Evolutionary conservation across 2,797 vertebrate species (phyloP).

Genomic region (Clarias laeviceps): DNA sequence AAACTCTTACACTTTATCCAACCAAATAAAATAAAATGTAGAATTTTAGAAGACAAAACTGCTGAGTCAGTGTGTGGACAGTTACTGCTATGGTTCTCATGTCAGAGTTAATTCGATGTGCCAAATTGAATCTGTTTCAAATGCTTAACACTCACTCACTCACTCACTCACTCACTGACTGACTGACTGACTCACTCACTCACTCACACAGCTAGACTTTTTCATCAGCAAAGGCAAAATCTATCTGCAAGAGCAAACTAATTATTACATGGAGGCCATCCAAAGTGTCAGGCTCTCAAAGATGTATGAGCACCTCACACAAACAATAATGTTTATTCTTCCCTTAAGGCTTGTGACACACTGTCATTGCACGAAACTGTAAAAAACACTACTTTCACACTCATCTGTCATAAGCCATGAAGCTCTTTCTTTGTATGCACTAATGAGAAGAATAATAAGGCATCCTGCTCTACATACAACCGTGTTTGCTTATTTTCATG

Average conservation of each 20-base stretch:
- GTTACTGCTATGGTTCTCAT: background rate
- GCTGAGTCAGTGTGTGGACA: background rate
- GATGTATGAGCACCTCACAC: background rate
- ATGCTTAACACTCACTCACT: background rate
- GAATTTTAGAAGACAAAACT: background rate
- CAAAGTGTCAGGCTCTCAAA: background rate
- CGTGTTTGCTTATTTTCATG: background rate
- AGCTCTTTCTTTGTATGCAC: background rate
- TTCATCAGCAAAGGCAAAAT: background rate
- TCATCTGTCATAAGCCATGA: background rate
- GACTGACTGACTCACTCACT: too few relatives aligned
- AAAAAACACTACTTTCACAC: background rate
- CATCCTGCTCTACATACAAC: background rate
- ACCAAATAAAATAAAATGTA: background rate
- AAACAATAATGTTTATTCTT: constrained; percentile 15
- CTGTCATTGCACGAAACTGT: background rate
- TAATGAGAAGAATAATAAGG: constrained; percentile 11
- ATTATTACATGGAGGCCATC: background rate
- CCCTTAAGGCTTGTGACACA: constrained; percentile 1
- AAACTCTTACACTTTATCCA: background rate
- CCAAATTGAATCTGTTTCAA: background rate
- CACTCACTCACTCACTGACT: background rate
- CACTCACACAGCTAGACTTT: background rate
- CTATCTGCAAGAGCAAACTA: background rate
- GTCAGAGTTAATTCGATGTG: background rate